Evolutionary conservation across 2,113 vertebrate species (phyloP).

Genomic region (Sinocyclocheilus anshuiensis): DNA sequence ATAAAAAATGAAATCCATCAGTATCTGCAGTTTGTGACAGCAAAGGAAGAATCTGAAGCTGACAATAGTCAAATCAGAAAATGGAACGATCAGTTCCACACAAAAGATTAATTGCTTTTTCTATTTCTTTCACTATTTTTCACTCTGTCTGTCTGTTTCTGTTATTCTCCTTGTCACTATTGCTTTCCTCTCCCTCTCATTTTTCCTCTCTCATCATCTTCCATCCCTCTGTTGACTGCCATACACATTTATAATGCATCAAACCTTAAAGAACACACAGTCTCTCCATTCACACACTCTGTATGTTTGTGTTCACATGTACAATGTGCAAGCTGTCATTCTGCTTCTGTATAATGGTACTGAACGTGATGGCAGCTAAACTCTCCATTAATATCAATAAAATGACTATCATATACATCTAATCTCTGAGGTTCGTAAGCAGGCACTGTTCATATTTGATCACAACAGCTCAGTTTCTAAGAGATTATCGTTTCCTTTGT

Average conservation of each 20-base stretch:
- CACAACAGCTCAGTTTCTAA: background rate
- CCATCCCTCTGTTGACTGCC: constrained; percentile 40
- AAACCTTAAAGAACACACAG: constrained; percentile 22
- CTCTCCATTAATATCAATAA: background rate
- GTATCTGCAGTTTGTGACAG: constrained; percentile 61
- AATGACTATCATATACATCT: background rate
- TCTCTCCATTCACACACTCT: background rate
- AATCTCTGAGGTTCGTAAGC: background rate
- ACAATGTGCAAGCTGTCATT: background rate
- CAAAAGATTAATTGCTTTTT: constrained; percentile 43
- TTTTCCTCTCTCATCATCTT: background rate
- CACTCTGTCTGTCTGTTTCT: constrained; percentile 46
- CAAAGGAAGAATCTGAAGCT: constrained; percentile 56
- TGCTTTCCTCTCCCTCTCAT: constrained; percentile 25
- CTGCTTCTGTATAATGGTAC: background rate
- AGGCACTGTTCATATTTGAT: constrained; percentile 15
- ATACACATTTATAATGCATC: constrained; percentile 49
- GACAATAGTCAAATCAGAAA: constrained; percentile 15
- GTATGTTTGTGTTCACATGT: background rate
- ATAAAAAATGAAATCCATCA: constrained; percentile 64
- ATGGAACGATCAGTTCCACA: constrained; percentile 59
- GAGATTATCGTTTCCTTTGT: background rate
- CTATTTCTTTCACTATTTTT: constrained; percentile 36
- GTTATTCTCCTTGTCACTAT: constrained; percentile 13
- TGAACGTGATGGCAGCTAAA: background rate